Percentiles rank a stretch among this genome's conserved stretches.
These are phyloP conservation scores for Dugesia japonica DNA, from an alignment of 2,888 invertebrate genomes.

Conservation along the genomic window DNA sequence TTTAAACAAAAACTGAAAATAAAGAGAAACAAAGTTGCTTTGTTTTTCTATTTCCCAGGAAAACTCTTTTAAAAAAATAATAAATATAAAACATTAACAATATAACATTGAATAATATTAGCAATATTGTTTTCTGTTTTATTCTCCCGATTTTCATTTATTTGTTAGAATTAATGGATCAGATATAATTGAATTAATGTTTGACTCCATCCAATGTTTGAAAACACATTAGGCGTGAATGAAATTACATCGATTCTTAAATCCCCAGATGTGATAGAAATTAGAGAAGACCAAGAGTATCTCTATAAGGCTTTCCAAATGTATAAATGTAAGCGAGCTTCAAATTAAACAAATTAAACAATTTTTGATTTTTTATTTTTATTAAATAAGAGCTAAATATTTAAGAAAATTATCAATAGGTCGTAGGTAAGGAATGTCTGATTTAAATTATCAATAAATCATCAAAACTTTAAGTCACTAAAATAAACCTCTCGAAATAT, in stretches of 20 bases:
- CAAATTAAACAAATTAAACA: neutral
- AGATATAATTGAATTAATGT: neutral
- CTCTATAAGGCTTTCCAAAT: neutral
- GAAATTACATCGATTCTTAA: constrained; percentile 11
- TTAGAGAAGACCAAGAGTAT: neutral
- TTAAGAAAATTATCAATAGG: too few relatives aligned
- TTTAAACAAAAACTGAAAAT: too few relatives aligned
- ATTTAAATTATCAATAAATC: too few relatives aligned
- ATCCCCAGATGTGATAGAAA: neutral
- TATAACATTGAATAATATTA: constrained; percentile 8
- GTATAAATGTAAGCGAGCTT: neutral
- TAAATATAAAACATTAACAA: too few relatives aligned
- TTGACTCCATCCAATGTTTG: neutral
- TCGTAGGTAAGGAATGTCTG: too few relatives aligned
- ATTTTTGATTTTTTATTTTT: neutral
- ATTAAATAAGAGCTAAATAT: too few relatives aligned
- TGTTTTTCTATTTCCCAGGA: too few relatives aligned
- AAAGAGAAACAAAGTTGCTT: too few relatives aligned
- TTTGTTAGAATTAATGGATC: constrained; percentile 16
- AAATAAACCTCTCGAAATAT: too few relatives aligned
- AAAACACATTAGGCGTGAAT: neutral
- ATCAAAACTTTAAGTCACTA: too few relatives aligned
- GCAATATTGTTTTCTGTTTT: neutral
- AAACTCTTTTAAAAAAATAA: too few relatives aligned
- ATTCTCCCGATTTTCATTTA: neutral